Conservation (phyloP, 2,888 invertebrate species). For the Uloborus plumipes region DNA sequence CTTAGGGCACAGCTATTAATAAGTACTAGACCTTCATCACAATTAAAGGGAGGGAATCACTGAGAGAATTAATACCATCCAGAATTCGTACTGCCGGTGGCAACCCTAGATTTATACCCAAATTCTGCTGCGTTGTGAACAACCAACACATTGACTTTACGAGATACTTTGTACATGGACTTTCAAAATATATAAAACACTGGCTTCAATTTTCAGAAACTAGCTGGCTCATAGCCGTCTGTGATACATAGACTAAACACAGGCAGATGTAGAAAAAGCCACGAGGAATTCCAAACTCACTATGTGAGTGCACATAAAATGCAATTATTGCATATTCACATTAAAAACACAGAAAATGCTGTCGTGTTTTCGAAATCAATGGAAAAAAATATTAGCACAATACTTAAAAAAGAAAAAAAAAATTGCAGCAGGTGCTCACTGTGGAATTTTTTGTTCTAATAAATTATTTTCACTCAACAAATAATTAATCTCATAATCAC, state of each 20-base stretch:
- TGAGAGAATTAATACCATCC: no score
- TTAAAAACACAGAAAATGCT: conserved; percentile 57
- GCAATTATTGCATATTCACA: conserved; percentile 64
- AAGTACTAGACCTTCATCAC: no score
- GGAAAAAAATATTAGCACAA: conserved; percentile 5
- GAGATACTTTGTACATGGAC: conserved; percentile 65
- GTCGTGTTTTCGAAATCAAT: conserved; percentile 16
- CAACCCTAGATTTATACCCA: conserved; percentile 35
- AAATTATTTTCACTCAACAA: no score
- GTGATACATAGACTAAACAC: conserved; percentile 48
- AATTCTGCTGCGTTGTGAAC: conserved; percentile 38
- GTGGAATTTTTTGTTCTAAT: no score
- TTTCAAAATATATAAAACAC: conserved; percentile 61
- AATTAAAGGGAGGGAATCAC: no score
- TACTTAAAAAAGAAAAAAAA: no score
- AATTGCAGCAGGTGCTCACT: no score
- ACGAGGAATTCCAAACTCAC: conserved; percentile 59
- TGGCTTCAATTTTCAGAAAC: conserved; percentile 51
- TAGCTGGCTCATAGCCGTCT: conserved; percentile 58
- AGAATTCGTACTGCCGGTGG: no score
- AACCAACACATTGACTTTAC: conserved; percentile 51
- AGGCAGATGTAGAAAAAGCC: conserved; percentile 61
- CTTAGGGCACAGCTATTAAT: no score
- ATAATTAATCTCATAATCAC: no score
- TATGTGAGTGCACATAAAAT: conserved; percentile 64